A percentile compares a stretch with the other conserved stretches of the same genome.
Evolutionary conservation across 2,797 vertebrate species (phyloP).

Genomic region (Diplodus sargus): DNA sequence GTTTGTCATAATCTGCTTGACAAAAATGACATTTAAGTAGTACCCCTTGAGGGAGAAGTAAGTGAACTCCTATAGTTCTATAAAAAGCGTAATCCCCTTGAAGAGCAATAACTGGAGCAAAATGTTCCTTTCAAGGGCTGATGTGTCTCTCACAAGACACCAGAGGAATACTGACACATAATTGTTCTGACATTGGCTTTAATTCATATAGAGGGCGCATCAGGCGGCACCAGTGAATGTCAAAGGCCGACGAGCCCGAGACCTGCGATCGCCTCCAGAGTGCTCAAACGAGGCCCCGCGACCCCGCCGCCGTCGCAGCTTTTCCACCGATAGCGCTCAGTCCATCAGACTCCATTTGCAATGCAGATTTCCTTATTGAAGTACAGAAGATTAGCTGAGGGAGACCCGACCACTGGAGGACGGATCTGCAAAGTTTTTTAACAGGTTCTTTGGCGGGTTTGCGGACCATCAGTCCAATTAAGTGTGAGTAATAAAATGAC

Average conservation of each 20-base stretch:
- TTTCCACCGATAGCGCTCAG: constrained; percentile 21
- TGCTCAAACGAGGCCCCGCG: constrained; percentile 27
- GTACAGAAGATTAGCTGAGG: constrained; percentile 43
- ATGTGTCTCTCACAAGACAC: constrained; percentile 62
- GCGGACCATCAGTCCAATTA: constrained; percentile 4
- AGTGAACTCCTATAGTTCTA: constrained; percentile 65
- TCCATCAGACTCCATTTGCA: constrained; percentile 47
- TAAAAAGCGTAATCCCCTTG: constrained; percentile 62
- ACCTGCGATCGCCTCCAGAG: constrained; percentile 19
- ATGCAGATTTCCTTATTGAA: constrained; percentile 53
- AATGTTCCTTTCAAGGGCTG: constrained; percentile 74
- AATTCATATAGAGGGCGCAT: constrained; percentile 34
- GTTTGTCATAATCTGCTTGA: constrained; percentile 75
- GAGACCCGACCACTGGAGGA: constrained; percentile 38
- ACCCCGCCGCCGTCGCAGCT: constrained; percentile 10
- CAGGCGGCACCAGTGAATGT: constrained; percentile 26
- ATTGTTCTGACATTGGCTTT: constrained; percentile 64
- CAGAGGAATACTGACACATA: constrained; percentile 49
- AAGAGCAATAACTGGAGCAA: constrained; percentile 75
- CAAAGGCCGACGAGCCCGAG: constrained; percentile 26
- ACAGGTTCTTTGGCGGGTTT: constrained; percentile 36
- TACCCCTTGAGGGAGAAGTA: constrained; percentile 72
- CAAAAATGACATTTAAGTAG: constrained; percentile 77
- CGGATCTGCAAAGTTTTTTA: constrained; percentile 43
- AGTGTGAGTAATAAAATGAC: background rate